These are phyloP conservation scores for Corynorhinus townsendii DNA, from an alignment of 2,113 vertebrate species.

Conservation along the genomic window DNA sequence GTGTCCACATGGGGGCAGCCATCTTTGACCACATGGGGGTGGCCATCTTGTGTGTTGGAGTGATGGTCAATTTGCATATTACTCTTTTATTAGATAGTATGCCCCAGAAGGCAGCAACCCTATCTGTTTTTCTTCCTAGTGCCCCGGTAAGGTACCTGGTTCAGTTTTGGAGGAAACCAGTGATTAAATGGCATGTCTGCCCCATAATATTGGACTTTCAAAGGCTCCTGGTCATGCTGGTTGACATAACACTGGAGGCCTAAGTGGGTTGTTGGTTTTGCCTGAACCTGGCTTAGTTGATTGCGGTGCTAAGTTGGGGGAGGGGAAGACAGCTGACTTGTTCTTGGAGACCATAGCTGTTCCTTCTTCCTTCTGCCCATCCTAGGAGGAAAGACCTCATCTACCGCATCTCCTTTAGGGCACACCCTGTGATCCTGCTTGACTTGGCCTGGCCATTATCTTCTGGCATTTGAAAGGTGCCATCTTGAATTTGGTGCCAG, in stretches of 20 bases:
- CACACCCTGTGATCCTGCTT: neutral
- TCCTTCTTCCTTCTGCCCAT: neutral
- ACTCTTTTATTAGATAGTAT: neutral
- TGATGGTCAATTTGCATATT: too few species aligned
- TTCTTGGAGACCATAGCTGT: neutral
- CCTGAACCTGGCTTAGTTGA: neutral
- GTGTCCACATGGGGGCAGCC: neutral
- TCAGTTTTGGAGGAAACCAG: neutral
- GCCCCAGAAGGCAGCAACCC: neutral
- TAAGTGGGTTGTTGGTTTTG: constrained; percentile 12
- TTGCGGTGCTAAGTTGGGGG: neutral
- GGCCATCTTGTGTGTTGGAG: too few species aligned
- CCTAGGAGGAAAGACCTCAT: neutral
- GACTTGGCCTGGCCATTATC: neutral
- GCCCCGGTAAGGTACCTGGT: neutral
- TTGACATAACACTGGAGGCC: neutral
- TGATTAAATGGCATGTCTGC: neutral
- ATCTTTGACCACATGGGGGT: too few species aligned
- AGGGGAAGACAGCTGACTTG: neutral
- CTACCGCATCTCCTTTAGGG: neutral
- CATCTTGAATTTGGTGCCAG: neutral
- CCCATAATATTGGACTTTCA: neutral
- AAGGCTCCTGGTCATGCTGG: neutral
- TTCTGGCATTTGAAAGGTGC: neutral
- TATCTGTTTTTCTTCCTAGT: neutral